Evolutionary conservation across 2,797 vertebrate species (phyloP).

Genomic region (Crypturellus tataupa): DNA sequence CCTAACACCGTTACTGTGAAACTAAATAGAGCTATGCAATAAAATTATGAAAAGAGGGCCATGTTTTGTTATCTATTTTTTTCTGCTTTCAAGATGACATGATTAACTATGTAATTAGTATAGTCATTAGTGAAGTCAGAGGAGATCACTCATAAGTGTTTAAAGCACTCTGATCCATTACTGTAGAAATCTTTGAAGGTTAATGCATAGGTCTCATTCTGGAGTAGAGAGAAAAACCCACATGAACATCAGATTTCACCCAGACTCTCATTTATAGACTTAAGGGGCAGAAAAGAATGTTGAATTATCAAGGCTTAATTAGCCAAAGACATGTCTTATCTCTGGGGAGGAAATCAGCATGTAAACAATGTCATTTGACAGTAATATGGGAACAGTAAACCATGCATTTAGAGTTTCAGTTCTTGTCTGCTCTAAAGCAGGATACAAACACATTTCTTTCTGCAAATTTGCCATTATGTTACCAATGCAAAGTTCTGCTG

Average conservation of each 20-base stretch:
- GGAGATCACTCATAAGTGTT: constrained; percentile 20
- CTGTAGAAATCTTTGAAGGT: constrained; percentile 37
- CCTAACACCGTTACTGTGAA: background rate
- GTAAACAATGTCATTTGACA: background rate
- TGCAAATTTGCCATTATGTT: background rate
- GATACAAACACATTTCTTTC: background rate
- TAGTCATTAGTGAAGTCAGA: constrained; percentile 40
- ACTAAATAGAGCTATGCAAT: background rate
- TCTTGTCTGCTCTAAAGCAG: background rate
- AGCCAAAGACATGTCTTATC: background rate
- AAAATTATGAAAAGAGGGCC: background rate
- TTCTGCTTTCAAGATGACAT: constrained; percentile 47
- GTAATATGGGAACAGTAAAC: background rate
- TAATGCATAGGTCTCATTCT: constrained; percentile 15
- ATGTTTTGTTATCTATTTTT: constrained; percentile 27
- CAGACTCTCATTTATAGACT: background rate
- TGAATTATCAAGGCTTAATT: constrained; percentile 15
- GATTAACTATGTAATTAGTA: constrained; percentile 70
- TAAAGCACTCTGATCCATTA: constrained; percentile 11
- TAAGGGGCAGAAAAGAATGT: background rate
- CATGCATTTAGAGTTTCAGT: background rate
- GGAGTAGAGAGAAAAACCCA: background rate
- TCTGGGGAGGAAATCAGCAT: background rate
- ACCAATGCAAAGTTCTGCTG: background rate
- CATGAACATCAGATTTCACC: background rate